Percentiles rank a stretch among this genome's conserved stretches.
Evolutionary conservation across 2,113 vertebrate species (phyloP).

Genomic region (Onychorhynchus coronatus): DNA sequence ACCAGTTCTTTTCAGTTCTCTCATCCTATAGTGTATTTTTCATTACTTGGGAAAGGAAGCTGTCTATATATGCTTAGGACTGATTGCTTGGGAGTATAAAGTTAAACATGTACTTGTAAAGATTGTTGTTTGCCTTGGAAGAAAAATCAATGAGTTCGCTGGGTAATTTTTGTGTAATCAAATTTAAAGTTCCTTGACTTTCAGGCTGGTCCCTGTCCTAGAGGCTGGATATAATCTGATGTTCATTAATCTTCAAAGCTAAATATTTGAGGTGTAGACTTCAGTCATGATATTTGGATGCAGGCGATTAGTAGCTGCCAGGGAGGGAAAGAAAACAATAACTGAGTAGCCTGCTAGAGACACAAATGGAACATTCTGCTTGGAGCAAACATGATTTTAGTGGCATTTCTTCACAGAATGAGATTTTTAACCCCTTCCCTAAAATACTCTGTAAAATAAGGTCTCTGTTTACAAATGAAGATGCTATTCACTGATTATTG

Average conservation of each 20-base stretch:
- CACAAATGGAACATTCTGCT: background rate
- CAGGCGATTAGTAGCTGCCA: background rate
- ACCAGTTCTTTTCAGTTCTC: background rate
- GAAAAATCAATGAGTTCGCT: slow-evolving; percentile 32
- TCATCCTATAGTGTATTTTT: background rate
- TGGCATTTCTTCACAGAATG: background rate
- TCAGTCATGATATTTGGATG: background rate
- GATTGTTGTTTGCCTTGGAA: slow-evolving; percentile 42
- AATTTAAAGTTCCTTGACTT: slow-evolving; percentile 56
- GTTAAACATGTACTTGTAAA: slow-evolving; percentile 37
- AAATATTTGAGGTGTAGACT: slow-evolving; percentile 36
- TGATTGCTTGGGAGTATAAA: slow-evolving; percentile 14
- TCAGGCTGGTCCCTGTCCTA: slow-evolving; percentile 36
- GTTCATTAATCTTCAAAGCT: slow-evolving; percentile 50
- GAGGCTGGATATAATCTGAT: slow-evolving; percentile 32
- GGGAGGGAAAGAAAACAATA: background rate
- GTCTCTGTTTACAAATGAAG: background rate
- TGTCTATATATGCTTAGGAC: background rate
- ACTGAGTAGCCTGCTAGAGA: background rate
- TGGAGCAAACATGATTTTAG: background rate
- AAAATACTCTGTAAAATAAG: background rate
- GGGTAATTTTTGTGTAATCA: slow-evolving; percentile 45
- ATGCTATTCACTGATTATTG: background rate
- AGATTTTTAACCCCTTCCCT: background rate
- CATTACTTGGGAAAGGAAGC: background rate